Conservation (phyloP, 1,140 invertebrate species). For the Drosophila insularis region DNA sequence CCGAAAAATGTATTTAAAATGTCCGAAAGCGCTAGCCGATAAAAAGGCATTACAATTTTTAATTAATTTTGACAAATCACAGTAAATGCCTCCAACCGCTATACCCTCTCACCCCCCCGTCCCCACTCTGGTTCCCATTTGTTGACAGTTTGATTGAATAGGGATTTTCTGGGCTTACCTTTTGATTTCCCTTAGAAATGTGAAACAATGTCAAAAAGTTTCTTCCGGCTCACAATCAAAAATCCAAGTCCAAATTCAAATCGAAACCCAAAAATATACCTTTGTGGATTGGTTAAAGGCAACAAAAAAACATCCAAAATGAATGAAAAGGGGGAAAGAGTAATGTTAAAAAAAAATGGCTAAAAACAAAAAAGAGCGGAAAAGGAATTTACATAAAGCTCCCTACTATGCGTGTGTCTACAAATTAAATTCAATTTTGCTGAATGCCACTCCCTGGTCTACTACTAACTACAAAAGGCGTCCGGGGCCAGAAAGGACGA, state of each 20-base stretch:
- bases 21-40: not conserved
- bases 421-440: slow-evolving; percentile 78
- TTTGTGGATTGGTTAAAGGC: slow-evolving; percentile 23
- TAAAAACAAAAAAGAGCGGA: slow-evolving; percentile 19
- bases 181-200: slow-evolving; percentile 76
- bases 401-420: slow-evolving; percentile 56
- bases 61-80: slow-evolving; percentile 73
- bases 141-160: slow-evolving; percentile 71
- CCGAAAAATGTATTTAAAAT: slow-evolving; percentile 50
- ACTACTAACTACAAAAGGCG: slow-evolving; percentile 35
- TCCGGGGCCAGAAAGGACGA: slow-evolving; percentile 31
- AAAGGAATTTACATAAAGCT: slow-evolving; percentile 61
- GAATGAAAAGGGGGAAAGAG: no score
- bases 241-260: slow-evolving; percentile 28
- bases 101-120: not conserved
- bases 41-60: slow-evolving; percentile 75
- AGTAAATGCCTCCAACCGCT: slow-evolving; percentile 43
- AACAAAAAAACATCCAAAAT: not conserved
- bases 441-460: slow-evolving; percentile 12
- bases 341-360: not conserved
- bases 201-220: slow-evolving; percentile 64
- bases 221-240: slow-evolving; percentile 45
- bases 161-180: slow-evolving; percentile 37
- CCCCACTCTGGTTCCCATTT: not conserved
- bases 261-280: slow-evolving; percentile 43